phyloP scores from a whole-genome alignment of 2,113 vertebrate genomes.

The Phoxinus phoxinus region DNA sequence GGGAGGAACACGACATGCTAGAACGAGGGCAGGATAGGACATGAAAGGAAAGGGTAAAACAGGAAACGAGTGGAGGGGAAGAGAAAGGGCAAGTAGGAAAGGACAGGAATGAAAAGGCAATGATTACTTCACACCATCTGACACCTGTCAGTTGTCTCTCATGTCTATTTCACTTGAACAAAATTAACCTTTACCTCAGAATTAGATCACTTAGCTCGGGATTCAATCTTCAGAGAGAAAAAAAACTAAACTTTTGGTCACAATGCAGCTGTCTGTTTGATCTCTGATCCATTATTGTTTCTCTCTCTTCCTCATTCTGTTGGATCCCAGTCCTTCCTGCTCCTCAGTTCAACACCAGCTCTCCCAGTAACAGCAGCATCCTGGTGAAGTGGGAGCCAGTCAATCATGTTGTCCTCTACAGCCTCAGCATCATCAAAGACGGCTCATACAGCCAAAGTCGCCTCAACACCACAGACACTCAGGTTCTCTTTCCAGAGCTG shows the following conservation, averaged over 20 bases:
- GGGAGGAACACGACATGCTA: not conserved
- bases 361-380: conserved; percentile 80
- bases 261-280: not conserved
- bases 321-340: conserved; percentile 81
- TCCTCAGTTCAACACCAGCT: conserved; percentile 76
- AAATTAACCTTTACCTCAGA: not conserved
- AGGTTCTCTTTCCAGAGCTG: conserved; percentile 74
- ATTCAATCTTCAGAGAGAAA: not conserved
- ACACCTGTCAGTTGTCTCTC: not conserved
- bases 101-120: not conserved
- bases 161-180: not conserved
- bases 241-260: not conserved
- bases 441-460: conserved; percentile 72
- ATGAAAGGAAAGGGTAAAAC: not conserved
- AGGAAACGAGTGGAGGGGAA: not conserved
- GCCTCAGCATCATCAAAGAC: conserved; percentile 76
- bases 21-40: fast-evolving
- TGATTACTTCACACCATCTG: not conserved
- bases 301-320: not conserved
- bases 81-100: not conserved
- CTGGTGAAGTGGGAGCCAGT: conserved; percentile 80
- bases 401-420: conserved; percentile 77
- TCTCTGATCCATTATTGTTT: not conserved
- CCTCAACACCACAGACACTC: conserved; percentile 79
- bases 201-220: not conserved